Percentiles rank a stretch among this genome's conserved stretches.
phyloP scores from a whole-genome alignment of 2,113 vertebrate genomes.

The Cromileptes altivelis region DNA sequence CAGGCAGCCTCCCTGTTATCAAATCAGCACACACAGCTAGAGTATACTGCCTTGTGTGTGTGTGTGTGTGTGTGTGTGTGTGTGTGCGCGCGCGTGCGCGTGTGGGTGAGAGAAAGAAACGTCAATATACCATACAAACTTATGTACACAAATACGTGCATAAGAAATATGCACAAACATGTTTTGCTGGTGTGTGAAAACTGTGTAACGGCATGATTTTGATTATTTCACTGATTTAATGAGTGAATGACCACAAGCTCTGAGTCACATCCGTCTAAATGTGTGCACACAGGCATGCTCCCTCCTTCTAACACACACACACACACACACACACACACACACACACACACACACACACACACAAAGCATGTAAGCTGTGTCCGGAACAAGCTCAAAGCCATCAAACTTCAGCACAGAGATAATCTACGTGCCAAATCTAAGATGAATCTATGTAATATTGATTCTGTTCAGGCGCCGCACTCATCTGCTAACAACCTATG shows the following conservation, averaged over 20 bases:
- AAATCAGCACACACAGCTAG: conserved; percentile 46
- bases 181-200: not conserved
- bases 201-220: not conserved
- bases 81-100: not conserved
- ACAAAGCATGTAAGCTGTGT: conserved; percentile 19
- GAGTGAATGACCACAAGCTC: not conserved
- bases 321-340: conserved; percentile 2
- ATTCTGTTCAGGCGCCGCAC: conserved; percentile 41
- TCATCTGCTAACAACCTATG: conserved; percentile 57
- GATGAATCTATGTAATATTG: conserved; percentile 65
- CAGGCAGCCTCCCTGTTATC: conserved; percentile 31
- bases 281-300: not conserved
- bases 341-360: conserved; percentile 7
- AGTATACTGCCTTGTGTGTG: not conserved
- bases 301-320: not conserved
- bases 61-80: conserved; percentile 9
- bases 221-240: not conserved
- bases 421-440: conserved; percentile 64
- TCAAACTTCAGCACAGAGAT: conserved; percentile 53
- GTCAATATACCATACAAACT: not conserved
- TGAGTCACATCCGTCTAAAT: conserved; percentile 1
- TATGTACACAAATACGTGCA: not conserved
- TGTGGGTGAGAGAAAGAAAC: not conserved
- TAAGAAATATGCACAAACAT: conserved; percentile 1
- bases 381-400: conserved; percentile 36